Evolutionary conservation across 2,113 vertebrate species (phyloP), one percentile per base, ranked within the genome.

Genomic region (Gracilinanus agilis): DNA sequence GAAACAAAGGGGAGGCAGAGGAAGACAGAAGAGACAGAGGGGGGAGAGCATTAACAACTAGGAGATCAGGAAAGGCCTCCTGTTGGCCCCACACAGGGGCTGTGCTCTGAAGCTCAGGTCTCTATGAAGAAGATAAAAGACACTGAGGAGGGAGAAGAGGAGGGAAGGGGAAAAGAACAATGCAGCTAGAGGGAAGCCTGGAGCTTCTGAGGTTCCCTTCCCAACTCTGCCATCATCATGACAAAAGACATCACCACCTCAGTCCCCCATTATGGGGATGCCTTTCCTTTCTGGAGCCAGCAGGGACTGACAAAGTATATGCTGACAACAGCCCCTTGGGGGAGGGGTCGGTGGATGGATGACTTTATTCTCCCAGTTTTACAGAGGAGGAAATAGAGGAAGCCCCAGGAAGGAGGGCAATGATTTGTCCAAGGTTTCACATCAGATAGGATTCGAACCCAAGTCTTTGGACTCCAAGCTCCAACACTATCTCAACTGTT

Each of bases 261-360:
- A 24, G 24, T 11, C 56, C 56, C 55, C 56, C 25, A 58, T 27
- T 9, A 58, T 11, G 21, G 56, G 0, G 25, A 24, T 24, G 24
- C 23, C 24, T 56, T 27, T 61, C 58, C 29, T 29, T 61, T 61
- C 58, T 61, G 61, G 29, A 67, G 29, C 11, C 12, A n/a, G 13
- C 34, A 67, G 34, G 16, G 34, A 67, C 1, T 4, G 12, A n/a
- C 44, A 53, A 3, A 0, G 40, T 0, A 11, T 6, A 0, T 19
- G 53, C 61, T 44, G 40, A 12, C 0, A 13, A 0, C 0, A 0
- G 5, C 21, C 44, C 55, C 0, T 13, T 9, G 0, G 0, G 19
- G 44, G 19, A 9, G 13, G 53, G 58, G 27, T 29, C 27, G 11
- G 10, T 10, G 12, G 11, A 29, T 29, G n/a, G 29, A 19, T 6